Percentiles rank a stretch among this genome's conserved stretches.
These are phyloP conservation scores for Perizoma affinitatum DNA, from an alignment of 2,888 invertebrate genomes.

Conservation along the genomic window DNA sequence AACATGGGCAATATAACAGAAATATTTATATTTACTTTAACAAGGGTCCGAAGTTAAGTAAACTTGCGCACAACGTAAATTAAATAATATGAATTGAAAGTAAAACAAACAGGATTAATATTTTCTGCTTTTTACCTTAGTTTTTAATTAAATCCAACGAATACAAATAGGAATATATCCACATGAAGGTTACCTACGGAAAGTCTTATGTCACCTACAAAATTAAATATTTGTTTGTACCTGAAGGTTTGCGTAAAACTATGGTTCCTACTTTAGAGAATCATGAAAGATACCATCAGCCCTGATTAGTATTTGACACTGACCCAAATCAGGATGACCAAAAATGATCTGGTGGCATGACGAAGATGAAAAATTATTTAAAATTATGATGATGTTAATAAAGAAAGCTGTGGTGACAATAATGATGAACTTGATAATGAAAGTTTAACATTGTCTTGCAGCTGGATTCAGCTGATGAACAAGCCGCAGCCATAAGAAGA, in stretches of 20 bases:
- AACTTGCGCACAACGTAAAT: slow-evolving; percentile 10
- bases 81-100: slow-evolving; percentile 3
- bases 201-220: too few relatives aligned
- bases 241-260: too few relatives aligned
- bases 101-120: not conserved
- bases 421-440: not conserved
- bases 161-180: too few relatives aligned
- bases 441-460: slow-evolving; percentile 56
- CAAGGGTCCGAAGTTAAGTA: slow-evolving; percentile 18
- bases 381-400: too few relatives aligned
- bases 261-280: too few relatives aligned
- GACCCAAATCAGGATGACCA: too few relatives aligned
- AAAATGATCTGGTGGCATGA: too few relatives aligned
- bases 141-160: not conserved
- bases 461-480: slow-evolving; percentile 99
- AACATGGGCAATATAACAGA: slow-evolving; percentile 21
- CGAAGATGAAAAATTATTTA: too few relatives aligned
- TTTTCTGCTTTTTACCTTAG: not conserved
- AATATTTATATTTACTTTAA: slow-evolving; percentile 18
- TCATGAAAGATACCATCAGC: too few relatives aligned
- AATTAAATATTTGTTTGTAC: too few relatives aligned
- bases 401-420: not conserved
- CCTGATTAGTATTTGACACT: too few relatives aligned
- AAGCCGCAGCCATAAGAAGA: slow-evolving; percentile 99
- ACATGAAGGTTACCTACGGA: too few relatives aligned